Base-by-base conservation (phyloP, 2,888 invertebrate genomes). In the Fragum whitleyi region DNA sequence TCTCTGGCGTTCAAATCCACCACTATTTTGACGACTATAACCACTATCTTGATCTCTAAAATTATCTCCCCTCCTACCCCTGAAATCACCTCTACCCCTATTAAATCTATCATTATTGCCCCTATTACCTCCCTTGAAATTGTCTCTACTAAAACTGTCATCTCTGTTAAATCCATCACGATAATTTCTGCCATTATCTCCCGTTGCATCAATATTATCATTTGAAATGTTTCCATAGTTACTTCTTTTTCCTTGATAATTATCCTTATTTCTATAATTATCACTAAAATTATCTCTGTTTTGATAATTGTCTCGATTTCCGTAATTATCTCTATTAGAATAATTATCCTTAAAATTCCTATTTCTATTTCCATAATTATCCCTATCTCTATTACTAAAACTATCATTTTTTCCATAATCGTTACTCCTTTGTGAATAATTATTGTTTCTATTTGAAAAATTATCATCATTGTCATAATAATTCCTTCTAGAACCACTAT, bases 321-420 rank as follows among this genome's bases (percentile, higher is more conserved):
- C 61, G 55, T 59, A 67, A 59, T 73, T 71, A 53, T 55, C 70
- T 32, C 36, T 70, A 42, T 67, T 71, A 26, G 57, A 53, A 59
- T 39, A 75, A 53, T 73, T 72, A 39, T 71, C 81, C 11, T 67
- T 57, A 14, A 57, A 69, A 51, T 53, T 36, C 19, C 47, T 47
- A 23, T 78, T 75, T 42, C 72, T 69, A 47, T 78, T 74, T 21
- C 68, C 72, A 51, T 65, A 65, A 29, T 71, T 75, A 68, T 72
- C 68, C 16, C 47, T 47, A 9, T 47, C 47, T 39, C 72, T 70
- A 36, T 71, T 67, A 42, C 32, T 42, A 62, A 65, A 59, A 70
- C 59, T 74, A 61, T 75, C 74, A 39, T 73, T 61, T 19, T 68
- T 59, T 3, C 47, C 23, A 62, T 47, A 51, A 29, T 59, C 51